Base-by-base conservation (phyloP, 2,113 vertebrate genomes). In the Nycticebus coucang region DNA sequence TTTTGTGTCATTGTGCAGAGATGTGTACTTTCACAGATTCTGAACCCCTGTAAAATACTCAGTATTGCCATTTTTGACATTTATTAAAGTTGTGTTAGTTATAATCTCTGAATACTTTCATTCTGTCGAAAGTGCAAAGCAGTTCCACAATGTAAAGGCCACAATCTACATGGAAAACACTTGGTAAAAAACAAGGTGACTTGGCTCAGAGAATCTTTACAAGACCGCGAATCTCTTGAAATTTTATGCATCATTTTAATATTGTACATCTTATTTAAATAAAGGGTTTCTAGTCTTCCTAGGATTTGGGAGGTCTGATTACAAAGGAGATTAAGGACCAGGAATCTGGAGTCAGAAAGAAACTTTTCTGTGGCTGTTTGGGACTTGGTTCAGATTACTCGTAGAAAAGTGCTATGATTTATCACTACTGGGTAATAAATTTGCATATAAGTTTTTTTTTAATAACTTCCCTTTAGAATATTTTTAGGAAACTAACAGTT, bases 401-500 rank as follows among this genome's bases (percentile, higher is more conserved):
- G 22, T 41, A 71, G 55, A 86, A 94, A 80, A 83, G 28, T 22
- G 14, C 41, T 84, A 18, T n/a, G 57, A 37, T 35, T 92, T 55
- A 19, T 89, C 30, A 26, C 75, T 87, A 28, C 22, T 93, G 18
- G 19, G 41, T 88, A 83, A 87, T 92, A 88, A 18, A 79, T 91
- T 66, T 74, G 72, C 4, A 15, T 41, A 7, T 30, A 45, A 50
- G 45, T 50, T 50, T 50, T 50, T 50, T 50, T 50, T 50, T 50
- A 75, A 60, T 24, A 89, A 86, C 57, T 83, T 55, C 26, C 33
- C 81, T 91, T 68, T 57, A 79, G n/a, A 83, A 15, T 68, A 33
- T 74, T 91, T 85, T 95, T 71, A 89, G 35, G 64, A 95, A 81
- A 33, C 87, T 97, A 95, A 74, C 37, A n/a, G 26, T 96, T 84